Base-by-base conservation (phyloP, 2,113 vertebrate species). In the Eubucco bourcierii region DNA sequence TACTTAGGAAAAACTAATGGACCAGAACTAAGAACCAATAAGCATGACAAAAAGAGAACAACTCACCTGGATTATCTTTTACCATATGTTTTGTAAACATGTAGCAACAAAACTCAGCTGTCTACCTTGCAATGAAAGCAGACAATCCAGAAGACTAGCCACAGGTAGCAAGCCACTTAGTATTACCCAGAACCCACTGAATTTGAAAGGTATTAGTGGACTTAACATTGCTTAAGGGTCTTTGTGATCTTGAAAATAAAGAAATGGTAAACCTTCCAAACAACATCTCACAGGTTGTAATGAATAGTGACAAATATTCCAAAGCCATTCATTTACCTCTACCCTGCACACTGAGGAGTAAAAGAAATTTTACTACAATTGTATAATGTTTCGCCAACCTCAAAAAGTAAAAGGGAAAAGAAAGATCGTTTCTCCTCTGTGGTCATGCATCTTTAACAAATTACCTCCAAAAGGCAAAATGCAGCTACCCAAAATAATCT, bases 1-100 rank as follows among this genome's bases (percentile, higher is more conserved):
- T 86, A 81, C 84, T 90, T 66, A 46, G 25, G 67, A 82, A 73
- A 74, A 80, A 84, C 76, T 24, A 80, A 93, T 68, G 27, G 90
- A 82, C 37, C 56, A 84, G 56, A 96, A 93, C 66, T 65, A 66
- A 87, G 86, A 85, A 44, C 31, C 29, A 60, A 94, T 68, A 73
- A 86, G 47, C 3, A 24, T 33, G 73, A 84, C 7, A 70, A 34
- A 94, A 95, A 73, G 14, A 29, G 39, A 88, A 64, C 9, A 39
- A 72, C 37, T 82, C 41, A 74, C 6, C 10, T 82, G 24, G 31
- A 77, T 12, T 53, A 23, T 44, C 72, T 58, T 47, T n/a, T 52
- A 12, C 27, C 33, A 33, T 39, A 1, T 58, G 34, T 81, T 74
- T 90, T 63, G 37, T 39, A 41, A 81, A 90, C 85, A 37, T 31